Evolutionary conservation across 2,797 vertebrate genomes (phyloP).

Genomic region (Limosa lapponica): DNA sequence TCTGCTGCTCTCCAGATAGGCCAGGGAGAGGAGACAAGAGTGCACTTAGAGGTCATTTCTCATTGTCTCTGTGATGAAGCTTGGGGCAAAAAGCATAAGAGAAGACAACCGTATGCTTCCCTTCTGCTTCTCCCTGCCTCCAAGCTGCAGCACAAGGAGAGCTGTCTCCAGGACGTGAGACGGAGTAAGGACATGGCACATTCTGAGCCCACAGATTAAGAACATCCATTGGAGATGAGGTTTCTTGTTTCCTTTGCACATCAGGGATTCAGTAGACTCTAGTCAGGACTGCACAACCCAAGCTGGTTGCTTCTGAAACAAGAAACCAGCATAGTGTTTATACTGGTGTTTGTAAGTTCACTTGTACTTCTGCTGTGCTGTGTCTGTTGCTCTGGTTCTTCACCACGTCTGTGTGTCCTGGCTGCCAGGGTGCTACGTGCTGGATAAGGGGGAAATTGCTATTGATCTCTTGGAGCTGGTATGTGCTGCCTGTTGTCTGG

Average conservation of each 20-base stretch:
- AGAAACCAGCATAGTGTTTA: background rate
- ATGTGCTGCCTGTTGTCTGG: background rate
- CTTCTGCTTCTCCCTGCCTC: too few species aligned
- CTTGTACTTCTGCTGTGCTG: background rate
- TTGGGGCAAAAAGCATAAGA: too few species aligned
- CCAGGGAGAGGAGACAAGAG: too few species aligned
- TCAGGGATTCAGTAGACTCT: background rate
- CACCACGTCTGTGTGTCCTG: background rate
- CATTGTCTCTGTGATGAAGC: too few species aligned
- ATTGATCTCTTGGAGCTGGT: background rate
- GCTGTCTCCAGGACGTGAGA: too few species aligned
- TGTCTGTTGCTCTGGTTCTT: background rate
- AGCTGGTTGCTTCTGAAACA: background rate
- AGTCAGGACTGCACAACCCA: background rate
- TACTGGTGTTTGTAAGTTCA: background rate
- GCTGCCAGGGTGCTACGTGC: background rate
- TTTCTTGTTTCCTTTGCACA: background rate
- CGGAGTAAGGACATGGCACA: accelerated
- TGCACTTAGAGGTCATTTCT: too few species aligned
- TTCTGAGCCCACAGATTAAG: background rate
- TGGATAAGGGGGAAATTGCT: background rate
- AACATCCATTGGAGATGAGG: background rate
- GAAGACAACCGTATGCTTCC: too few species aligned
- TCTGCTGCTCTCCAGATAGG: too few species aligned
- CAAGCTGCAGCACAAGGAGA: too few species aligned